Evolutionary conservation across 2,113 vertebrate genomes (phyloP), one percentile per base, ranked within the genome.

Genomic region (Sciurus niger): DNA sequence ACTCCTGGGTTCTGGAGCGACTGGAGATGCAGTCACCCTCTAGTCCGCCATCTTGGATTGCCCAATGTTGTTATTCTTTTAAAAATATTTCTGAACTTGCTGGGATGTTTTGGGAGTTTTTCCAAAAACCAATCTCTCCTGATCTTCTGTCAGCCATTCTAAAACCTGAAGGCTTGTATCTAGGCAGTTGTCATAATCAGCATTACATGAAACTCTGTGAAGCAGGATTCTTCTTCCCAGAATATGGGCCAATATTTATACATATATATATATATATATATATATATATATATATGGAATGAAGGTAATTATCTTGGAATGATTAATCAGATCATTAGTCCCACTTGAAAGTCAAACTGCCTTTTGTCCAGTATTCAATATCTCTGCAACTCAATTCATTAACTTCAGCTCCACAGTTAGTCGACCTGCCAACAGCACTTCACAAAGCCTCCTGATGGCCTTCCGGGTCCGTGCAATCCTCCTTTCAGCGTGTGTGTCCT

Each of bases 371-470:
- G 40, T 58, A 46, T 40, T 51, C 84, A 43, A 0, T 40, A 24
- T 34, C 77, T 88, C 73, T 91, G 60, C 53, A 60, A 20, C 83
- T 79, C 88, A 76, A 28, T 79, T 89, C 63, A 25, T 55, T 90
- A 25, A 63, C 84, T 68, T 68, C 34, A 40, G 4, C 77, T 67
- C 73, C 25, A 43, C 65, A 43, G 43, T 73, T 16, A 51, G 84
- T 24, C 72, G 14, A 46, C 40, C 1, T 32, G 16, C 9, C 20
- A 13, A 16, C 8, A 28, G 7, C 6, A 18, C 32, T 78, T 76
- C 6, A 20, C 32, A 14, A 68, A 68, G 4, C 34, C 40, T 40
- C 0, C 55, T 8, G 20, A 4, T 6, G 4, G 0, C 30, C 58
- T 55, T 37, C n/a, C 40, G 3, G 40, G 40, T 4, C 40, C 40